Evolutionary conservation across 92 coral and sea anemone genomes (phyloP), one percentile per base, ranked within the genome.

Genomic region (Anthopleura xanthogrammica): DNA sequence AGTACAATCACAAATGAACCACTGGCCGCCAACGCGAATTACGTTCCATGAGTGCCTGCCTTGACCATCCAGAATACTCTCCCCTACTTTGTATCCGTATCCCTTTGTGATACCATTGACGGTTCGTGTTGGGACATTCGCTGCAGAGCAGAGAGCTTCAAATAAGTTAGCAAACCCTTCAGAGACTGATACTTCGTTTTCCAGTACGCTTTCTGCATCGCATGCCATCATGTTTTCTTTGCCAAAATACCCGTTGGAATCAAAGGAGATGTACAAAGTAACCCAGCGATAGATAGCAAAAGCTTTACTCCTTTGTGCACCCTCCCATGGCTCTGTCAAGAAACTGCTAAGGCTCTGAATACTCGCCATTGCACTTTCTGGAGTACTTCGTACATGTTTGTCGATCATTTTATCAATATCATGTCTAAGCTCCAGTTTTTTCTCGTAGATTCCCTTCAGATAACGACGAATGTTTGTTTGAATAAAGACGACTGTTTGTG

Each of bases 21-120:
- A 94, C 56, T 88, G 84, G 22, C 91, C 92, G 39, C 91, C 85
- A 1, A 89, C 90, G 60, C 91, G 85, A 11, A 93, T 74, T 60
- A 93, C 86, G 52, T 93, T 93, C 98, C 98, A 94, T 2, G 92
- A 71, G 70, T 94, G 98, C 65, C 88, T 87, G 46, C 90, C 79
- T 64, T 86, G 85, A 8, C 87, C 90, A 1, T 89, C 87, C 36
- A 86, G 79, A 55, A 93, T 86, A 24, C 77, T 87, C 68, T 91
- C 90, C 48, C 92, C 87, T 55, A 89, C 81, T 24, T 82, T 85
- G 87, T 93, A 91, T 7, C 95, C 98, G 56, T 94, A 94, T 0
- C 90, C 95, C 77, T 94, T 94, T 43, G 93, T 92, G 66, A 86
- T 89, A 2, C 98, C 98, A 24, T 79, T 74, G 16, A 91, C 98